Evolutionary conservation across 2,888 invertebrate genomes (phyloP).

Genomic region (Ophion obscuratus): DNA sequence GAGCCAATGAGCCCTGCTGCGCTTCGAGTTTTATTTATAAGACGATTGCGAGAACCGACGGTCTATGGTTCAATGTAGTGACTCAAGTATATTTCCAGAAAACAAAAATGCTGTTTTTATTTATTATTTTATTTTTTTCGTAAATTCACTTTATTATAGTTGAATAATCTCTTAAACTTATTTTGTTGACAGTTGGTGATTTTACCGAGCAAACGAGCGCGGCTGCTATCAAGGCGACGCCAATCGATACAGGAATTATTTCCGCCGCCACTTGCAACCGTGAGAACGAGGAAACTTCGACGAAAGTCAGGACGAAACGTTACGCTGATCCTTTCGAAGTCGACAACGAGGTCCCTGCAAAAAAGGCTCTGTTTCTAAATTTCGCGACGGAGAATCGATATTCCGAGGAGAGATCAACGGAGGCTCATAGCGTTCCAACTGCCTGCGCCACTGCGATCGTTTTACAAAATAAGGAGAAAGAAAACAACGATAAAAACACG

Average conservation of each 20-base stretch:
- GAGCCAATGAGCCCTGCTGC: conserved; percentile 10
- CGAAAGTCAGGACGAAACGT: conserved; percentile 53
- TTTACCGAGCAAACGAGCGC: conserved; percentile 22
- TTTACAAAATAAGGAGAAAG: conserved; percentile 39
- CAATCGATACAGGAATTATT: conserved; percentile 23
- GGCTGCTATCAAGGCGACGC: conserved; percentile 13
- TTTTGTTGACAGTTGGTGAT: conserved; percentile 26
- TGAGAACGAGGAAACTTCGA: conserved; percentile 34
- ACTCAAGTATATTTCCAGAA: neutral
- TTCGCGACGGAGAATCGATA: conserved; percentile 49
- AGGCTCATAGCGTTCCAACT: conserved; percentile 6
- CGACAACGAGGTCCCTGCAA: conserved; percentile 45
- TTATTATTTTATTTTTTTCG: neutral
- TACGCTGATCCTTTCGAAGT: conserved; percentile 37
- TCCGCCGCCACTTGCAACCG: conserved; percentile 31
- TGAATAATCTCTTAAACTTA: neutral
- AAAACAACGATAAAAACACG: conserved; percentile 60
- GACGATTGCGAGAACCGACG: neutral
- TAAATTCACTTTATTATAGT: neutral
- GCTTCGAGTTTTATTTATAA: conserved; percentile 14
- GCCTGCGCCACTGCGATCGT: conserved; percentile 5
- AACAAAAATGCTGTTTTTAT: neutral
- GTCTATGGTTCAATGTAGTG: neutral
- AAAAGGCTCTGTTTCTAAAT: conserved; percentile 60
- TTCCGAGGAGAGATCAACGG: conserved; percentile 37